Evolutionary conservation across 2,888 invertebrate species (phyloP), one percentile per base, ranked within the genome.

Genomic region (Halictus quadricinctus): DNA sequence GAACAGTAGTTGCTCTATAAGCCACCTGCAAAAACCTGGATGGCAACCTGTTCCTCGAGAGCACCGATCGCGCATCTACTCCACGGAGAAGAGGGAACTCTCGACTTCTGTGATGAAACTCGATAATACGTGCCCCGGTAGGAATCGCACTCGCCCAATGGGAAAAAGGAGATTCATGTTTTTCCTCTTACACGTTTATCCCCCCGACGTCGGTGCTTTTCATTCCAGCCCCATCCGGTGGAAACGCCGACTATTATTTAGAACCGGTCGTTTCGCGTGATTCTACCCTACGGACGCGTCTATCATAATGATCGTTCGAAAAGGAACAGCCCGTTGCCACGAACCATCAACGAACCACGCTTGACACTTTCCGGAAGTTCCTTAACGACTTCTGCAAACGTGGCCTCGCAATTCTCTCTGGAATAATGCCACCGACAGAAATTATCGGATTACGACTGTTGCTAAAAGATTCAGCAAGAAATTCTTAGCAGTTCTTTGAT

Each of bases 1-100:
- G 74, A 70, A 81, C 85, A 88, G 88, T 87, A 85, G 90, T 90
- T 90, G 87, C 88, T 80, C 91, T 90, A 91, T 89, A 90, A 87
- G 88, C 84, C 88, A 90, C 86, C 87, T 88, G 89, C 90, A 92
- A 92, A 92, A 92, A 92, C 84, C 89, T 86, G 88, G 88, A 91
- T 83, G 88, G 91, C 88, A 91, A 91, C 91, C 89, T 88, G 91
- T 90, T 92, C 88, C 64, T 48, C 80, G 84, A 82, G 84, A 82
- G 81, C 86, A 79, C 79, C 86, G 82, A 90, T 89, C 83, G 80
- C 89, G 78, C 79, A 83, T 83, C 81, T 84, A 81, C 87, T 86
- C 86, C 25, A 50, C 29, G 36, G 70, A n/a, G 70, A 70, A 70
- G 74, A 41, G 87, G 58, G 80, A 79, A 76, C 81, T 64, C 79